Base-by-base conservation (phyloP, 2,113 vertebrate species). In the Noturus placidus region DNA sequence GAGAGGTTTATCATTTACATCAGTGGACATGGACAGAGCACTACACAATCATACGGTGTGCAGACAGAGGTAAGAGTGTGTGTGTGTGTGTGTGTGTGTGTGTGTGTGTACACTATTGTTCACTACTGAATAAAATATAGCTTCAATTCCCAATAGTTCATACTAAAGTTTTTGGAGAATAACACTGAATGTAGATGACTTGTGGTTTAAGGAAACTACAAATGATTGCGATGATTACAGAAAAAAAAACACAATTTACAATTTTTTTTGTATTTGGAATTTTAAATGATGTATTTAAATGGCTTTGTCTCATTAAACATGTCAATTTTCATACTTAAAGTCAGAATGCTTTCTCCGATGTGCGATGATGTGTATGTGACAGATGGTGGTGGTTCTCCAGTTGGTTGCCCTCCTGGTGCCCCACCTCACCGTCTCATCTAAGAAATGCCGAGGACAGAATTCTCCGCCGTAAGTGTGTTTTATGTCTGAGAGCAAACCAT, bases 361-460 rank as follows among this genome's bases (percentile, higher is more conserved):
- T 69, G 17, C 81, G 61, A 54, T 57, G 14, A 79, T 57, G 56
- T 74, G 30, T 54, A 27, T 82, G 25, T 86, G 81, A 67, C 92
- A 98, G 97, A 93, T 96, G 96, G 63, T 96, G 97, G 89, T 97
- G 96, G 97, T 92, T 98, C 38, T 95, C 94, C 86, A 95, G 94
- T 54, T 99, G 97, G 98, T 94, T 99, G 87, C 98, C 98, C 76
- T 96, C 97, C 13, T 99, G 97, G 97, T 98, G 97, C 87, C 97
- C 97, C 77, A 97, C 97, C 0, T 99, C 98, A 50, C 86, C 94
- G 38, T 92, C 95, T 79, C 96, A 96, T 89, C 96, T 99, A 35
- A 97, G 96, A 94, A 96, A 97, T 88, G 97, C 97, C 7, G 97
- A 99, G 90, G 96, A 97, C 88, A 97, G 96, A 93, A 99, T 99